A percentile compares a stretch with the other conserved stretches of the same genome.
phyloP scores from a whole-genome alignment of 1,140 invertebrate species.

The Tyrophagus putrescentiae region DNA sequence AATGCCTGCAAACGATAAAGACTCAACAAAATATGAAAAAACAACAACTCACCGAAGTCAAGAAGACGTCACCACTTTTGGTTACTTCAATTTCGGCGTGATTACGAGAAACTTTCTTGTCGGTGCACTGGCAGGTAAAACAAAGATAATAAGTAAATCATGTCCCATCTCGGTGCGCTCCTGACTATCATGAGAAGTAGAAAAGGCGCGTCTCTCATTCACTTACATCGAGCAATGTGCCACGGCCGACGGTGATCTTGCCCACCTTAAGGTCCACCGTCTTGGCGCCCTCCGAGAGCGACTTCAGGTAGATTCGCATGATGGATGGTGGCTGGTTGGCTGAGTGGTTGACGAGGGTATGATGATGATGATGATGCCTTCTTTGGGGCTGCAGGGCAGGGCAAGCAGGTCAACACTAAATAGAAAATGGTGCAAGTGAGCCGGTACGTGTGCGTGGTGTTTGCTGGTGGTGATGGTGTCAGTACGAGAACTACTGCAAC shows the following conservation, averaged over 20 bases:
- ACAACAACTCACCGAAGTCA: constrained; percentile 26
- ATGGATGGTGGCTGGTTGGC: too few relatives aligned
- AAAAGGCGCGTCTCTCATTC: not conserved
- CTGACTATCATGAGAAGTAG: not conserved
- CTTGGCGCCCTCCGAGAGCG: constrained; percentile 25
- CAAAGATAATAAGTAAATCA: not conserved
- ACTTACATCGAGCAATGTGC: constrained; percentile 28
- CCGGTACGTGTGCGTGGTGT: too few relatives aligned
- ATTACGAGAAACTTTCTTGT: constrained; percentile 30
- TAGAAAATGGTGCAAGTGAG: too few relatives aligned
- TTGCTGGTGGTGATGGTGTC: too few relatives aligned
- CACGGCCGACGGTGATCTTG: constrained; percentile 28
- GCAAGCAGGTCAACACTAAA: too few relatives aligned
- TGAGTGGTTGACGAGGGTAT: too few relatives aligned
- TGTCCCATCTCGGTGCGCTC: not conserved
- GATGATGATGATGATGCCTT: too few relatives aligned
- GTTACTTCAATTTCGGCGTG: constrained; percentile 28
- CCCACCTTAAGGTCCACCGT: constrained; percentile 27
- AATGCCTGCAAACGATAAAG: too few relatives aligned
- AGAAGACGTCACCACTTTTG: constrained; percentile 26
- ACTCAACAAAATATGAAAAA: not conserved
- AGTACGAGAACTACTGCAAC: too few relatives aligned
- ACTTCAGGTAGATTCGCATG: constrained; percentile 26
- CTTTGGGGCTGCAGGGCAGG: too few relatives aligned
- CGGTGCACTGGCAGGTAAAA: constrained; percentile 25